phyloP scores from a whole-genome alignment of 2,888 invertebrate species.

The Corbicula japonica region DNA sequence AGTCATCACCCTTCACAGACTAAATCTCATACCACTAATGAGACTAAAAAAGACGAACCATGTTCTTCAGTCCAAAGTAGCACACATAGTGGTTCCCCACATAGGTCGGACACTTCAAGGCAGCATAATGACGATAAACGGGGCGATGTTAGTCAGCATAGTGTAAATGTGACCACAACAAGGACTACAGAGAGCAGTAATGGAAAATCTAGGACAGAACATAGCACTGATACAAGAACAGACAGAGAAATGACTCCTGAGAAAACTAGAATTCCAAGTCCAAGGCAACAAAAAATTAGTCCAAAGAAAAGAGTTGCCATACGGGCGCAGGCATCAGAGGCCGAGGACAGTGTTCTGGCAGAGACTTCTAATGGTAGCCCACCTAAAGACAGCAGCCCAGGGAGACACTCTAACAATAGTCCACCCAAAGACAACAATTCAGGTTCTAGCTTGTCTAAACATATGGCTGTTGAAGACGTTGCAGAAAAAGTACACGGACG shows the following conservation, averaged over 20 bases:
- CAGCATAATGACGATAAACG: constrained; percentile 9
- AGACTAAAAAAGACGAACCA: constrained; percentile 26
- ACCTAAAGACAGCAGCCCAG: constrained; percentile 36
- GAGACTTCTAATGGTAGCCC: constrained; percentile 27
- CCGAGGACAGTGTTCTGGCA: constrained; percentile 27
- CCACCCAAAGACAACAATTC: neutral
- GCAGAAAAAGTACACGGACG: constrained; percentile 12
- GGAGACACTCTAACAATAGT: constrained; percentile 17
- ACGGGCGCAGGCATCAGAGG: constrained; percentile 35
- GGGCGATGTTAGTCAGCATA: neutral
- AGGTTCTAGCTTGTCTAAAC: neutral
- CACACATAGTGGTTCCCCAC: constrained; percentile 15
- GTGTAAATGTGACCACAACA: constrained; percentile 1
- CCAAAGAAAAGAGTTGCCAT: constrained; percentile 32
- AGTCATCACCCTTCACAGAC: constrained; percentile 18
- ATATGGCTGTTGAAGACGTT: constrained; percentile 31
- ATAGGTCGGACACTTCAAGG: constrained; percentile 3
- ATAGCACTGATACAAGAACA: constrained; percentile 10
- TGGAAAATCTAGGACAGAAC: constrained; percentile 1
- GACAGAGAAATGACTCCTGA: constrained; percentile 47
- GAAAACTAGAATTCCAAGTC: constrained; percentile 52
- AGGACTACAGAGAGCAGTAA: constrained; percentile 8
- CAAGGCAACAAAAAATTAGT: constrained; percentile 47
- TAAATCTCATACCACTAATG: constrained; percentile 7
- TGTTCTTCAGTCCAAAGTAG: constrained; percentile 27